Evolutionary conservation across 2,888 invertebrate genomes (phyloP).

Genomic region (Palloptera scutellata): DNA sequence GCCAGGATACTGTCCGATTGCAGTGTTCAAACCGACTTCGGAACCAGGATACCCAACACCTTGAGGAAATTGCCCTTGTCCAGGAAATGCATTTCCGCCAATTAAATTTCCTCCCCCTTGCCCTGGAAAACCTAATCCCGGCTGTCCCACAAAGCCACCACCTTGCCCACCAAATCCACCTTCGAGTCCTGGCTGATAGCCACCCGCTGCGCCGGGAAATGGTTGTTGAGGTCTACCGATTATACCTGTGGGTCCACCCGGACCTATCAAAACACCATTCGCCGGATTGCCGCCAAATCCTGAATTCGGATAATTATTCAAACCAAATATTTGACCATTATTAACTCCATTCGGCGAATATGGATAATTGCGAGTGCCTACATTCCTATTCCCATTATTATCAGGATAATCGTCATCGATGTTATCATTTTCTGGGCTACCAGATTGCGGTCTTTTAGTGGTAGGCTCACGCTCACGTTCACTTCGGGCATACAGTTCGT

Average conservation of each 20-base stretch:
- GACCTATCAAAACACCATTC: constrained; percentile 64
- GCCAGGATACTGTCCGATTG: constrained; percentile 27
- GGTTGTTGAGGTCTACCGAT: constrained; percentile 47
- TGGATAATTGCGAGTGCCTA: constrained; percentile 52
- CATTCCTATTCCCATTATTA: constrained; percentile 60
- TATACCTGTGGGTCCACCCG: constrained; percentile 66
- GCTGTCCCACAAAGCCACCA: constrained; percentile 26
- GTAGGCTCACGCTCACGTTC: constrained; percentile 55
- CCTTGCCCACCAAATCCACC: constrained; percentile 16
- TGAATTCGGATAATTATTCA: constrained; percentile 25
- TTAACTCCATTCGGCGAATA: constrained; percentile 38
- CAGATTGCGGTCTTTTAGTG: constrained; percentile 53
- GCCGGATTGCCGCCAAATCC: constrained; percentile 33
- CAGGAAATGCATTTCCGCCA: constrained; percentile 26
- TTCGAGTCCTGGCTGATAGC: constrained; percentile 15
- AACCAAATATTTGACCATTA: constrained; percentile 41
- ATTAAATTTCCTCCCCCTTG: constrained; percentile 31
- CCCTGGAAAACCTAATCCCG: constrained; percentile 33
- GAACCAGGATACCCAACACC: constrained; percentile 37
- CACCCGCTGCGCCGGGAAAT: constrained; percentile 36
- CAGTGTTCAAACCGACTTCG: constrained; percentile 15
- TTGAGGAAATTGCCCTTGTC: constrained; percentile 26
- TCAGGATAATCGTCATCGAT: constrained; percentile 56
- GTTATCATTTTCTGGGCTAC: constrained; percentile 55
- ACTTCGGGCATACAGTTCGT: constrained; percentile 37